phyloP scores from a whole-genome alignment of 2,113 vertebrate species.

The Silurus meridionalis region DNA sequence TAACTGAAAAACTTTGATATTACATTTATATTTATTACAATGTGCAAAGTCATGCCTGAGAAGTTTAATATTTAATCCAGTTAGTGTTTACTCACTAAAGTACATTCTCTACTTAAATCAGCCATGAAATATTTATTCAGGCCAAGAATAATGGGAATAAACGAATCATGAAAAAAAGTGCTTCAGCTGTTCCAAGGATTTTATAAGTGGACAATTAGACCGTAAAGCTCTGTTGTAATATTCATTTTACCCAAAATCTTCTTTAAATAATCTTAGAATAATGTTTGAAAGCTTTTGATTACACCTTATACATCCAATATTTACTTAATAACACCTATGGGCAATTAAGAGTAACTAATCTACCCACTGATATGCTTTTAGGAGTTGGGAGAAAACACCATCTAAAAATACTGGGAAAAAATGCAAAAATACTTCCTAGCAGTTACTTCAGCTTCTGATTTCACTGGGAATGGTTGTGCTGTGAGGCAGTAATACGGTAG shows the following conservation, averaged over 20 bases:
- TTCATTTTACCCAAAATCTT: not conserved
- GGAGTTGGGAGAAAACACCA: not conserved
- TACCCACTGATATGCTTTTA: not conserved
- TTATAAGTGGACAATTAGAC: not conserved
- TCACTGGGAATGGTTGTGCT: not conserved
- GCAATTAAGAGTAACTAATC: not conserved
- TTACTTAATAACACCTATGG: not conserved
- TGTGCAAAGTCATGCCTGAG: not conserved
- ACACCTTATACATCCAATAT: not conserved
- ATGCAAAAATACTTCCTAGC: not conserved
- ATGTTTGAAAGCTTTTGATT: not conserved
- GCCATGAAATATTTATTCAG: not conserved
- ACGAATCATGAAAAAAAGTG: not conserved
- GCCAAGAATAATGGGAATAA: conserved; percentile 18
- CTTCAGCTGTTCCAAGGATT: conserved; percentile 15
- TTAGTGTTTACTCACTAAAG: not conserved
- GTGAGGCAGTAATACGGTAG: not conserved
- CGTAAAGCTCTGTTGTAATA: not conserved
- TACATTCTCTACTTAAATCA: not conserved
- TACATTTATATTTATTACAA: not conserved
- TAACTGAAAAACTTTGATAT: not conserved
- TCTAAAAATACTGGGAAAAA: not conserved
- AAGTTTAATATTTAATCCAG: conserved; percentile 1
- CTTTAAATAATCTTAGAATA: not conserved
- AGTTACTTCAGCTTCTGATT: not conserved